Base-by-base conservation (phyloP, 1,140 invertebrate genomes). In the Drosophila azteca region DNA sequence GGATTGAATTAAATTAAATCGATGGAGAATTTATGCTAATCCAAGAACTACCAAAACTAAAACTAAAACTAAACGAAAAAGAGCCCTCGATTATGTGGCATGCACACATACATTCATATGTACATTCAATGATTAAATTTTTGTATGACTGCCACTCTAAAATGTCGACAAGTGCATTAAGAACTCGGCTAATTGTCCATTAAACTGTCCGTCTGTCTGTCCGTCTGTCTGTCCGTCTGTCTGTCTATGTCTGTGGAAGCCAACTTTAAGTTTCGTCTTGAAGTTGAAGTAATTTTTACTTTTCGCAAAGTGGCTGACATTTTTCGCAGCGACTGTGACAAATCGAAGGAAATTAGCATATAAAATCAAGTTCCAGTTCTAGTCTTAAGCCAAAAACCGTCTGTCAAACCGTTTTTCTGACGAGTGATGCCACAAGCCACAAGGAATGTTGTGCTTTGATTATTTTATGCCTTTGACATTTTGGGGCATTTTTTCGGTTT, bases 391-490 rank as follows among this genome's bases (percentile, higher is more conserved):
- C 41, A 41, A 57, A 57, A 43, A 20, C 35, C 35, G 22, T 22
- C 24, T 26, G 50, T 31, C 15, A 43, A 15, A 39, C 11, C 35
- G 35, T 39, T 31, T 29, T 29, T 49, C 73, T 73, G 70, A 73
- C 70, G 69, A 73, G 59, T 54, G 60, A 41, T 17, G 15, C 35
- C 35, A 39, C 24, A 68, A 68, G 69, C 24, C 5, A 6, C 24
- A 57, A 73, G 63, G 59, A 39, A 39, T 20, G 45, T 3, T 63
- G 51, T 68, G 57, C 55, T 62, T 72, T 46, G 48, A 70, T 74
- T 77, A 70, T 83, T 39, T 39, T 55, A 75, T 69, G 83, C 83
- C 82, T 87, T 87, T 87, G 82, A 87, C 82, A 87, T 87, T 87
- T 87, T 61, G 70, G 59, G 43, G 46, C 49, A 50, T 52, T 71